These are phyloP conservation scores for Lasiurus borealis DNA, from an alignment of 2,113 vertebrate genomes.

Conservation along the genomic window DNA sequence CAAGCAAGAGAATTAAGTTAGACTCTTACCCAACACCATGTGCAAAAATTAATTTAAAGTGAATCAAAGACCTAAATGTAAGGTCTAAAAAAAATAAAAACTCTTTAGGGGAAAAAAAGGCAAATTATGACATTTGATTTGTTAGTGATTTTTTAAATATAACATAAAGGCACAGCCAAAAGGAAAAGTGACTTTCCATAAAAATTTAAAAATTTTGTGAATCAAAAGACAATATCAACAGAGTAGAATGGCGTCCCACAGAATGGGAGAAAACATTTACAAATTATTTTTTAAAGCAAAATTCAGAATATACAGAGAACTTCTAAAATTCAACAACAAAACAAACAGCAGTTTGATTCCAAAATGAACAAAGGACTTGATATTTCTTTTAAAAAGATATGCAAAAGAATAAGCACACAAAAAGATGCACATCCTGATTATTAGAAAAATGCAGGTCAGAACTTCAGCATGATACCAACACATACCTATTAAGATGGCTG, in stretches of 20 bases:
- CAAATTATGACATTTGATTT: background rate
- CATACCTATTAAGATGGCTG: background rate
- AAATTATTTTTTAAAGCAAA: background rate
- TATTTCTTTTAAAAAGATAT: background rate
- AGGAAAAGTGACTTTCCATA: background rate
- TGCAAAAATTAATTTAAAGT: constrained; percentile 8
- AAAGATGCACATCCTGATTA: background rate
- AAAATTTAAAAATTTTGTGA: background rate
- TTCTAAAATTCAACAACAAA: background rate
- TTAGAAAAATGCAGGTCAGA: background rate
- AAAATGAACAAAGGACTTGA: background rate
- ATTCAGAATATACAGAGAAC: background rate
- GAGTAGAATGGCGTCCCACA: background rate
- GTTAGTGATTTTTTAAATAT: background rate
- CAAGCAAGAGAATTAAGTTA: background rate
- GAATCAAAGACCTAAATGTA: background rate
- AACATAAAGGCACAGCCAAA: background rate
- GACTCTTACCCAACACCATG: background rate
- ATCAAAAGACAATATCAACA: background rate
- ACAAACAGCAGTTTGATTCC: background rate
- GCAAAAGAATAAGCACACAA: background rate
- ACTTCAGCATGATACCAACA: background rate
- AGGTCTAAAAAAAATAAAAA: background rate
- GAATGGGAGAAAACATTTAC: background rate
- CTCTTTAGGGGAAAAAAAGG: background rate